phyloP scores from a whole-genome alignment of 2,888 invertebrate species.

The Thalpophila matura region DNA sequence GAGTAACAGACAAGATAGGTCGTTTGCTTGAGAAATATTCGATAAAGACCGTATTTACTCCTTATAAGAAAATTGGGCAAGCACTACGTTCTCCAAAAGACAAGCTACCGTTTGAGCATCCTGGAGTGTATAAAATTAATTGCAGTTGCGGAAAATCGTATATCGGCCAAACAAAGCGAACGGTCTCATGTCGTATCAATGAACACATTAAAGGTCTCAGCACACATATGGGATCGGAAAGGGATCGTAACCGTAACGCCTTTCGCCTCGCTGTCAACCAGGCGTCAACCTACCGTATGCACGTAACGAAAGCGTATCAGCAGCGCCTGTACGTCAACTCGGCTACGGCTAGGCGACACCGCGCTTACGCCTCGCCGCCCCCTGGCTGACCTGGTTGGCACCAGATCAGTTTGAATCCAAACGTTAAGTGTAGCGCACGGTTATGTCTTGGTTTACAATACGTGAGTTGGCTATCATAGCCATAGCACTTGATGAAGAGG shows the following conservation, averaged over 20 bases:
- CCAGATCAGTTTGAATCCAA: conserved; percentile 48
- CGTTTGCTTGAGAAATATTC: too few relatives aligned
- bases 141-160: too few relatives aligned
- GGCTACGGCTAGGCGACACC: conserved; percentile 55
- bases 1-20: too few relatives aligned
- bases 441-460: conserved; percentile 58
- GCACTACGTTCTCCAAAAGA: too few relatives aligned
- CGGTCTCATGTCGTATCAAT: too few relatives aligned
- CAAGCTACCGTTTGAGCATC: too few relatives aligned
- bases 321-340: conserved; percentile 50
- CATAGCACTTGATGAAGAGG: conserved; percentile 48
- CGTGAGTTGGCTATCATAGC: conserved; percentile 50
- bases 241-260: conserved; percentile 42
- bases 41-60: too few relatives aligned
- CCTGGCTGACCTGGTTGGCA: conserved; percentile 33
- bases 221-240: conserved; percentile 35
- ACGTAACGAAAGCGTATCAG: conserved; percentile 43
- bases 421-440: conserved; percentile 53
- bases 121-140: too few relatives aligned
- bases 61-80: too few relatives aligned
- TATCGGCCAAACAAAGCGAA: too few relatives aligned
- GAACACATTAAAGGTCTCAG: too few relatives aligned
- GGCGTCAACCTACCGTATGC: conserved; percentile 48
- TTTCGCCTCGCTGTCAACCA: conserved; percentile 47
- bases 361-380: conserved; percentile 37